phyloP scores from a whole-genome alignment of 2,888 invertebrate species.

The Carabus problematicus region DNA sequence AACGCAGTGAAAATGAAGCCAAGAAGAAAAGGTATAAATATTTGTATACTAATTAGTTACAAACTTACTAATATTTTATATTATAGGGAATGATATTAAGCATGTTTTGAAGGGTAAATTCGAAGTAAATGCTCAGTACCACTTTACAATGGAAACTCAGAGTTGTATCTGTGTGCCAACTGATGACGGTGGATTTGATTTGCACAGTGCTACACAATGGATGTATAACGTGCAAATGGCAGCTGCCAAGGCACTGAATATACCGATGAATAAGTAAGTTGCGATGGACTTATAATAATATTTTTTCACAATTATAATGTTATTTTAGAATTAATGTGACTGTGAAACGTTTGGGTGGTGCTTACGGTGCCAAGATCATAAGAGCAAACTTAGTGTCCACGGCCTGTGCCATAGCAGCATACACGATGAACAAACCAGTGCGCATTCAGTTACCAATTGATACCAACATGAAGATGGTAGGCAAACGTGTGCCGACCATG shows the following conservation, averaged over 20 bases:
- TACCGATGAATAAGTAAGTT: conserved; percentile 65
- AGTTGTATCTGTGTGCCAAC: conserved; percentile 66
- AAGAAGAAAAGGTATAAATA: conserved; percentile 30
- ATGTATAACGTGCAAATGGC: conserved; percentile 64
- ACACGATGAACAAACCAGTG: conserved; percentile 68
- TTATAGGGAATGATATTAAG: conserved; percentile 55
- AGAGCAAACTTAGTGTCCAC: conserved; percentile 66
- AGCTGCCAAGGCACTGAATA: conserved; percentile 61
- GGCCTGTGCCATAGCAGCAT: conserved; percentile 73
- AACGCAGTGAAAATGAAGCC: conserved; percentile 24
- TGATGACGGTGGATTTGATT: conserved; percentile 67
- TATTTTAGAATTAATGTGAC: conserved; percentile 77
- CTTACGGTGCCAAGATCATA: conserved; percentile 79
- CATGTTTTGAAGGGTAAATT: conserved; percentile 65
- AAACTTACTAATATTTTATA: too few species aligned
- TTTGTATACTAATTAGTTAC: too few species aligned
- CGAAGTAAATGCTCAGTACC: conserved; percentile 70
- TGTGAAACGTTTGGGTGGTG: conserved; percentile 80
- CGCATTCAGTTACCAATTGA: conserved; percentile 74
- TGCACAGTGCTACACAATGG: conserved; percentile 68
- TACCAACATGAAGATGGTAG: conserved; percentile 72
- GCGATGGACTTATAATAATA: too few species aligned
- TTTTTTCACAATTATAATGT: too few species aligned
- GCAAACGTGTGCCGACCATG: conserved; percentile 68
- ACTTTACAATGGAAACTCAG: conserved; percentile 77